Base-by-base conservation (phyloP, 2,888 invertebrate genomes). In the Tetrapedia diversipes region DNA sequence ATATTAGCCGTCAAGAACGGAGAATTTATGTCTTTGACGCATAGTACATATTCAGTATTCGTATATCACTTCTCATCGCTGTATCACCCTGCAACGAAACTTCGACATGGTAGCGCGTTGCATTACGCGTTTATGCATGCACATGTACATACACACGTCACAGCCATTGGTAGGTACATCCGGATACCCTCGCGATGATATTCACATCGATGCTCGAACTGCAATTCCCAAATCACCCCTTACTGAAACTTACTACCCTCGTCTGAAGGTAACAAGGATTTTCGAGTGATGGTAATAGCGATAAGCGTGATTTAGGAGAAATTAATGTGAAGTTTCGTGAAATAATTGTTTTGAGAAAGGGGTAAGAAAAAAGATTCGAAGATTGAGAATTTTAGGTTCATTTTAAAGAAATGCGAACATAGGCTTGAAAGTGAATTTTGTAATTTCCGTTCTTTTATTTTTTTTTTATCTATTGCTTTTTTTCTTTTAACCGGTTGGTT, bases 11-110 rank as follows among this genome's bases (percentile, higher is more conserved):
- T 64, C 47, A 54, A 37, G 63, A 59, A 45, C 41, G 63, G 22
- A 39, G 22, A 67, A 77, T 77, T 77, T 68, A 74, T 68, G 57
- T 24, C 47, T 68, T 74, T 56, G 74, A 73, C 45, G 61, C 57
- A 67, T 27, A 43, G 57, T n/a, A n/a, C n/a, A n/a, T n/a, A n/a
- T n/a, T n/a, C n/a, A n/a, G n/a, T 67, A 51, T 73, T 66, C 75
- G 66, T 73, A 61, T 66, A 76, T 76, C 76, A 63, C 45, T 47
- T 67, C 27, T 39, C 49, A 24, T 66, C 34, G 65, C 16, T 73
- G 47, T 53, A 66, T 73, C 43, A 56, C 56, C 51, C 2, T 29
- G 11, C 6, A 7, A 47, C 19, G n/a, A 34, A 41, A 39, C 19
- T 45, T 39, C 39, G 22, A 22, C 37, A 47, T 32, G 39, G 54